Evolutionary conservation across 2,113 vertebrate genomes (phyloP), one percentile per base, ranked within the genome.

Genomic region (Mesoclemmys tuberculata): DNA sequence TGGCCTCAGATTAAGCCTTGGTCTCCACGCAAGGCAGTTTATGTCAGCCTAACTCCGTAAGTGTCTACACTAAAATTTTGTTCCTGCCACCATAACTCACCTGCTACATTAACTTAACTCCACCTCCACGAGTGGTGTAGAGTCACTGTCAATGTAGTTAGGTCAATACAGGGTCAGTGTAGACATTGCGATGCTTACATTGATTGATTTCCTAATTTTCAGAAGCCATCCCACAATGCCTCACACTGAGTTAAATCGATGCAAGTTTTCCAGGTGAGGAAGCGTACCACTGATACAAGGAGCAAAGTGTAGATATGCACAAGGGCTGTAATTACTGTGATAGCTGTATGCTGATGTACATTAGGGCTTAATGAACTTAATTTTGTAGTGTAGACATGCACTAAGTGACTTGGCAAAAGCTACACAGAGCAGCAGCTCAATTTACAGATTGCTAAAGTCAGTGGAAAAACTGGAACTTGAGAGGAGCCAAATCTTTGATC

Each of bases 381-480:
- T 68, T 68, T 68, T n/a, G 14, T 68, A 19, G 16, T 64, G 61
- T 64, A 64, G 61, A 35, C 61, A 64, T 64, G 29, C 12, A 31
- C 14, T 16, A 64, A 55, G 58, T 77, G 10, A 68, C 24, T 49
- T 80, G 2, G 27, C 3, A 48, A 31, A 55, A 38, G 5, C 91
- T 31, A 6, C 0, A 0, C 24, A 88, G 4, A 12, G 52, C 55
- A 27, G 48, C 5, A 31, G 46, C 87, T 52, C 31, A 35, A 41
- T 1, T 56, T 12, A 4, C 6, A 93, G 55, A 3, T 0, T 52
- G 68, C 13, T 58, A n/a, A 87, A 75, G n/a, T 8, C 54, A 13
- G 10, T 18, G 38, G 19, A 2, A 1, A 84, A 79, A 79, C 4
- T 83, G 35, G 55, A 2, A 0, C 6, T 2, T 0, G 9, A 74